Conservation (phyloP, 2,797 vertebrate genomes). For the Potorous gilbertii region DNA sequence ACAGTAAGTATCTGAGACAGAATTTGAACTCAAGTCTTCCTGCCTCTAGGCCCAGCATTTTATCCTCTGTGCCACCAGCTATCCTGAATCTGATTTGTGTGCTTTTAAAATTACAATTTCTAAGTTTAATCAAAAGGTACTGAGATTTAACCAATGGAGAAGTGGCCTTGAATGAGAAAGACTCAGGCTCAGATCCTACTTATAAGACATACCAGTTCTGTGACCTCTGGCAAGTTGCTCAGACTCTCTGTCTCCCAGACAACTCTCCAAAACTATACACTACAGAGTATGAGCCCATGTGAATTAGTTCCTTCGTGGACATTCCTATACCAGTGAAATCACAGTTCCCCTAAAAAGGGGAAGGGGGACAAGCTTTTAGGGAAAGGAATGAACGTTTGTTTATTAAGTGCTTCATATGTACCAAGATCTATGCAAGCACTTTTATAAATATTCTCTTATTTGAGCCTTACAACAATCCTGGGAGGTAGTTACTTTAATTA, state of each 20-base stretch:
- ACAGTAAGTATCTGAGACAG: not conserved
- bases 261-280: not conserved
- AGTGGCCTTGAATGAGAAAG: not conserved
- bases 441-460: not conserved
- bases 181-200: not conserved
- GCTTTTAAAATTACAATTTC: not conserved
- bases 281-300: not conserved
- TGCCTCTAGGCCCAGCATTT: not conserved
- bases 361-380: too few relatives aligned
- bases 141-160: not conserved
- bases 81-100: not conserved
- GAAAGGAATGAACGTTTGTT: not conserved
- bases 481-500: not conserved
- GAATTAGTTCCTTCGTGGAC: not conserved
- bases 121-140: not conserved
- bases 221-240: not conserved
- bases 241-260: not conserved
- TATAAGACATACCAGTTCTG: not conserved
- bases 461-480: not conserved
- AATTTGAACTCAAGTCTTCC: not conserved
- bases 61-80: not conserved
- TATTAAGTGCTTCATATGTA: not conserved
- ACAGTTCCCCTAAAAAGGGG: not conserved
- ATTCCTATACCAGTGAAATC: not conserved
- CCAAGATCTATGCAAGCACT: not conserved